Evolutionary conservation across 2,113 vertebrate genomes (phyloP), one percentile per base, ranked within the genome.

Genomic region (Mormyrus iriodes): DNA sequence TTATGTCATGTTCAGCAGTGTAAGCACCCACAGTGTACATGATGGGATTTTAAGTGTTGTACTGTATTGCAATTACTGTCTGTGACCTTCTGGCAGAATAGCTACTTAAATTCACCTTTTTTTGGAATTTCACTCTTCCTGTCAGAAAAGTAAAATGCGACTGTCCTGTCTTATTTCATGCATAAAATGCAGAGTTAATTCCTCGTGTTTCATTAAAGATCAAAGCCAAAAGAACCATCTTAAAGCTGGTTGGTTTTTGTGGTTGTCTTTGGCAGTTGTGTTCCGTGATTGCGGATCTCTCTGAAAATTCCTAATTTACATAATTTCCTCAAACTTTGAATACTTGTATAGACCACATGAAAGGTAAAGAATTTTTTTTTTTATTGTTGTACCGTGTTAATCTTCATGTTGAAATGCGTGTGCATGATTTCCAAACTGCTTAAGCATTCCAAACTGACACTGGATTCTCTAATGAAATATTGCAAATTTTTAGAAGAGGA

Each of bases 51-150:
- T 42, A 69, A 69, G 61, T 69, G 61, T 27, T 31, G n/a, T 69
- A 13, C 61, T 79, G 69, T 76, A 39, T 93, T 53, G 91, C 19
- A 76, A 35, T 35, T 12, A 19, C 73, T 79, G 39, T 42, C 35
- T 79, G 15, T 79, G 73, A n/a, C 35, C 17, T 79, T 79, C 17
- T 42, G 73, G 4, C 13, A 79, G 73, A 79, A 79, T 79, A 79
- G 73, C 73, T 79, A 3, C 73, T 42, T 79, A 79, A 39, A 79
- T 79, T 42, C 35, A 42, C 35, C 13, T 79, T 79, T 39, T 42
- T 79, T 79, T 79, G 73, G 73, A 79, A 35, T 79, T 79, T 42
- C 73, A 79, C 10, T 69, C 7, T 73, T 73, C n/a, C 27, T 42
- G 73, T 79, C 73, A 39, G 73, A 15, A 42, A 19, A 42, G 31